Evolutionary conservation across 30 jellyfish, hydroid and myxozoan genomes (phyloP).

Genomic region (Cassiopea andromeda): DNA sequence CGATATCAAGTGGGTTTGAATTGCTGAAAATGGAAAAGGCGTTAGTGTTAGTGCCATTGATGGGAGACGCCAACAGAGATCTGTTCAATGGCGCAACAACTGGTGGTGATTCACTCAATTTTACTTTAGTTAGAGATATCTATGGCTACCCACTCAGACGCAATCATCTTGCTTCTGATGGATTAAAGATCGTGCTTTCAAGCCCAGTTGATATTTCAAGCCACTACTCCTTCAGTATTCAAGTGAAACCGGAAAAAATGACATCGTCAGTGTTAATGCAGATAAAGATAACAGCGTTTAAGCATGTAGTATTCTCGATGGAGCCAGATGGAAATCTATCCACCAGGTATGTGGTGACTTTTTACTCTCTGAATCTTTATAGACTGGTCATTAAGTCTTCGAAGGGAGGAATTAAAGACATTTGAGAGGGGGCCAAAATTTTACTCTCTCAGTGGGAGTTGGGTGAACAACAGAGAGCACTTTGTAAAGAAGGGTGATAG

Average conservation of each 20-base stretch:
- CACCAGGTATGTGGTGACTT: not conserved
- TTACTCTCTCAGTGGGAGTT: too few species aligned
- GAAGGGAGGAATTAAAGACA: too few species aligned
- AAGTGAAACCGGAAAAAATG: slow-evolving; percentile 20
- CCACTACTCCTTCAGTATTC: slow-evolving; percentile 5
- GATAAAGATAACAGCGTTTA: not conserved
- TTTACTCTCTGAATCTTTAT: too few species aligned
- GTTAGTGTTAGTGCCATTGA: slow-evolving; percentile 2
- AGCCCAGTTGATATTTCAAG: not conserved
- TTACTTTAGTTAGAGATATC: not conserved
- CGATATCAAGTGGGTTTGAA: slow-evolving; percentile 3
- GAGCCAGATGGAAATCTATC: slow-evolving; percentile 27
- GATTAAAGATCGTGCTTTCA: not conserved
- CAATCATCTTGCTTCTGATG: not conserved
- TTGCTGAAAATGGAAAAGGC: slow-evolving; percentile 26
- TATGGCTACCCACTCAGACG: slow-evolving; percentile 19
- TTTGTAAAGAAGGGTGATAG: too few species aligned
- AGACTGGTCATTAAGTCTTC: too few species aligned
- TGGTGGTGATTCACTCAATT: not conserved
- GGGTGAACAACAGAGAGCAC: too few species aligned
- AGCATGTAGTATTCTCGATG: not conserved
- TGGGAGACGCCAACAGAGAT: not conserved
- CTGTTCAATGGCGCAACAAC: not conserved
- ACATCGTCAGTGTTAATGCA: not conserved
- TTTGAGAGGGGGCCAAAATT: too few species aligned